These are phyloP conservation scores for Globodera rostochiensis DNA, from an alignment of 1,140 invertebrate genomes.

Conservation along the genomic window DNA sequence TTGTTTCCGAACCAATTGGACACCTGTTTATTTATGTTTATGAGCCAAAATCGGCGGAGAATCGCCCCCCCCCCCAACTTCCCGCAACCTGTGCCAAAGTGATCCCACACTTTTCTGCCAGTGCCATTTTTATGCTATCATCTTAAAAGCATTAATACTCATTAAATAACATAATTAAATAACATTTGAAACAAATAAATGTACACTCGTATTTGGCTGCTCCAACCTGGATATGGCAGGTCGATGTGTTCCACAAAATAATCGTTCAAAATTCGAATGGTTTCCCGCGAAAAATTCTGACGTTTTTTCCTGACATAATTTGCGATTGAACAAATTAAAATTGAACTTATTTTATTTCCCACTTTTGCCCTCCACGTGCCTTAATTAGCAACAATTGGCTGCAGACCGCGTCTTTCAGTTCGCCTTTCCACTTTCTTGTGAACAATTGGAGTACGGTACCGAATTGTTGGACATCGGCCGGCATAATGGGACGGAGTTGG, in stretches of 20 bases:
- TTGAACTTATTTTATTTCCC: not conserved
- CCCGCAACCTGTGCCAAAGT: conserved; percentile 26
- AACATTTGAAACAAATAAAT: too few species aligned
- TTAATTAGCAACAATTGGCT: conserved; percentile 25
- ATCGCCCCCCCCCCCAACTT: not conserved
- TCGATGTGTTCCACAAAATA: conserved; percentile 22
- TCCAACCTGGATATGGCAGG: conserved; percentile 20
- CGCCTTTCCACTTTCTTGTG: not conserved
- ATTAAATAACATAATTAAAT: not conserved
- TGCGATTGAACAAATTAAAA: not conserved
- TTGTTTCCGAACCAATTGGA: conserved; percentile 34
- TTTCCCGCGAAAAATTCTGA: conserved; percentile 15
- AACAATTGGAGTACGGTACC: not conserved
- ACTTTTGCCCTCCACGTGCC: conserved; percentile 18
- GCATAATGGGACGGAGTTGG: conserved; percentile 6
- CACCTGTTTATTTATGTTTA: conserved; percentile 16
- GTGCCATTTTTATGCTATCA: conserved; percentile 4
- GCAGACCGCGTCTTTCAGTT: conserved; percentile 21
- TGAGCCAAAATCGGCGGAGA: not conserved
- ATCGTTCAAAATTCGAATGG: conserved; percentile 17
- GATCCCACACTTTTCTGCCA: conserved; percentile 30
- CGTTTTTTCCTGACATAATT: conserved; percentile 11
- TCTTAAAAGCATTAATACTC: conserved; percentile 4
- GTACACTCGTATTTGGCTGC: too few species aligned
- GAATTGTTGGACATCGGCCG: conserved; percentile 2